phyloP scores from a whole-genome alignment of 2,113 vertebrate genomes.

The Daubentonia madagascariensis region DNA sequence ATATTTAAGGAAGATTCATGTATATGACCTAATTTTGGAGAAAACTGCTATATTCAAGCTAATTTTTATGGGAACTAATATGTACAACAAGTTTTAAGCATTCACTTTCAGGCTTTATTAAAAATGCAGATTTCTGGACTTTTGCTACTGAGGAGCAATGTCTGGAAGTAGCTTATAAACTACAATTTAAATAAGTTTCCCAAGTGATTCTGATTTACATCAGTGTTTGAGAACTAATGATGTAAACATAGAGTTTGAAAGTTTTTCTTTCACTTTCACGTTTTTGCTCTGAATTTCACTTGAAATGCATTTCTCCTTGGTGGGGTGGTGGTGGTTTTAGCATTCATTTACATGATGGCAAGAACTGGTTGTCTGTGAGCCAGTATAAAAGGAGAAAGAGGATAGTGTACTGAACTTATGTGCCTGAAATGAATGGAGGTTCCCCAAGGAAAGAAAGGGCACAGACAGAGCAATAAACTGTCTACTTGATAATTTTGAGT shows the following conservation, averaged over 20 bases:
- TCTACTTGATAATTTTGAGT: neutral
- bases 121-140: neutral
- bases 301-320: neutral
- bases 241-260: neutral
- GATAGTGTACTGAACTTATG: neutral
- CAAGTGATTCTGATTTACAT: neutral
- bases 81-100: neutral
- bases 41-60: neutral
- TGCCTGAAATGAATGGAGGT: neutral
- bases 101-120: neutral
- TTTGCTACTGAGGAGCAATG: neutral
- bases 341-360: neutral
- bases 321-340: neutral
- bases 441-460: neutral
- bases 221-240: neutral
- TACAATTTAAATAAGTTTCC: neutral
- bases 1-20: neutral
- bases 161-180: rapidly evolving
- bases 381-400: neutral
- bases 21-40: neutral
- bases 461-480: neutral
- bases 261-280: neutral
- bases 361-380: neutral
- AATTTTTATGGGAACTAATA: neutral
- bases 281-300: neutral